Conservation (phyloP, 2,888 invertebrate species). For the Lithophane semibrunnea region DNA sequence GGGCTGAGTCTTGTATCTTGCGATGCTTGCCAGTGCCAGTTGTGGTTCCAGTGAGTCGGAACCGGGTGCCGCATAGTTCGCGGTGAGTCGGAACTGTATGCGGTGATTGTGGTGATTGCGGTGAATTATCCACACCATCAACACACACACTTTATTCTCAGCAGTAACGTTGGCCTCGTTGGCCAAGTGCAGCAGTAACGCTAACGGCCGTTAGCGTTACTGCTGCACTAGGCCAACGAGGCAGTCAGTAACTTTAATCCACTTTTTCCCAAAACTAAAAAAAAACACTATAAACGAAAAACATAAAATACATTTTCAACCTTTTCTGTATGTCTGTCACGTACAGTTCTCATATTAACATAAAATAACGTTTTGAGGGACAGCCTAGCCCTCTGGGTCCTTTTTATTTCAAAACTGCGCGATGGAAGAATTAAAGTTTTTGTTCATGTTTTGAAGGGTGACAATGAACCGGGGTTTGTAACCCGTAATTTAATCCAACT, state of each 20-base stretch:
- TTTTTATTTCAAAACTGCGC: constrained; percentile 12
- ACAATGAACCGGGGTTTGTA: not conserved
- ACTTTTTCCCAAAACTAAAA: not conserved
- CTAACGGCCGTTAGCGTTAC: too few relatives aligned
- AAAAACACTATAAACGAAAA: not conserved
- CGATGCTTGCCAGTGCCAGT: too few relatives aligned
- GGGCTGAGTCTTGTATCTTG: too few relatives aligned
- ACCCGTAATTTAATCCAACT: not conserved
- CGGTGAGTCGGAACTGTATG: too few relatives aligned
- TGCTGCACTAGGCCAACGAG: too few relatives aligned
- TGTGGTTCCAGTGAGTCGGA: too few relatives aligned
- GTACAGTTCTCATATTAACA: constrained; percentile 22
- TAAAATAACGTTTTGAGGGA: constrained; percentile 35
- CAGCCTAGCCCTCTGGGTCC: not conserved
- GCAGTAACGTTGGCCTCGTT: too few relatives aligned
- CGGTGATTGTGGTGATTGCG: too few relatives aligned
- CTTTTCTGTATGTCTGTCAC: constrained; percentile 33
- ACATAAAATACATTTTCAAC: not conserved
- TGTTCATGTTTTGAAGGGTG: not conserved
- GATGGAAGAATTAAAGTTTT: constrained; percentile 10
- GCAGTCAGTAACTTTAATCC: not conserved
- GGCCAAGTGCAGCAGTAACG: too few relatives aligned
- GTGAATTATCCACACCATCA: too few relatives aligned
- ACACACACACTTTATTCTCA: too few relatives aligned
- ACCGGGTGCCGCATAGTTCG: too few relatives aligned